Base-by-base conservation (phyloP, 2,797 vertebrate genomes). In the Eidolon dupreanum region DNA sequence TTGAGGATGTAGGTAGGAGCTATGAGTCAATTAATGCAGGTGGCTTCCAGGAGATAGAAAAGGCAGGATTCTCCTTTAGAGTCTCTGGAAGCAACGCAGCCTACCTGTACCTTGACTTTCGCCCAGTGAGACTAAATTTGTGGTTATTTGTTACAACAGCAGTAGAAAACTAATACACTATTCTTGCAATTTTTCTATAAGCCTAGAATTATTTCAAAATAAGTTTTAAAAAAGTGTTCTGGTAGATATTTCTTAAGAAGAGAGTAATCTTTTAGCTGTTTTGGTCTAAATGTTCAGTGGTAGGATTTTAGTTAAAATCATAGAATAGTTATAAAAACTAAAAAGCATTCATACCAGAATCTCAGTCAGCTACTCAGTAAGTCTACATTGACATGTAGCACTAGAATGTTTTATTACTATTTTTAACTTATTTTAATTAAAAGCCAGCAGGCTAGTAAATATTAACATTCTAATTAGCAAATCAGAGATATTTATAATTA, bases 351-450 rank as follows among this genome's bases (percentile, higher is more conserved):
- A 86, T 26, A 90, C 6, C 24, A 92, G 57, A 95, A 70, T 84
- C 93, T 90, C 71, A 96, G 73, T 88, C 85, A 43, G 22, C 55
- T 90, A 57, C 13, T 96, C 68, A 94, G 43, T 41, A n/a, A 83
- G n/a, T 88, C 36, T 82, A 36, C 19, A 55, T 66, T 88, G 71
- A 93, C 41, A 38, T 92, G n/a, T 38, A 92, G 46, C 17, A 83
- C 57, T 70, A 90, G 55, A 8, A 94, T 55, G 6, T 41, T 74
- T 59, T 68, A 63, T 68, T 92, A 85, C 61, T 88, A 88, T 92
- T 90, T 96, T 86, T 87, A 95, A 94, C 15, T 95, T 86, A 88
- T 70, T 90, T 96, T 95, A 91, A 89, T 92, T 93, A 96, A 95
- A 93, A 94, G 6, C 53, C 38, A 93, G 65, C 63, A 95, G 91